phyloP scores from a whole-genome alignment of 1,140 invertebrate genomes.

The Diorhabda sublineata region DNA sequence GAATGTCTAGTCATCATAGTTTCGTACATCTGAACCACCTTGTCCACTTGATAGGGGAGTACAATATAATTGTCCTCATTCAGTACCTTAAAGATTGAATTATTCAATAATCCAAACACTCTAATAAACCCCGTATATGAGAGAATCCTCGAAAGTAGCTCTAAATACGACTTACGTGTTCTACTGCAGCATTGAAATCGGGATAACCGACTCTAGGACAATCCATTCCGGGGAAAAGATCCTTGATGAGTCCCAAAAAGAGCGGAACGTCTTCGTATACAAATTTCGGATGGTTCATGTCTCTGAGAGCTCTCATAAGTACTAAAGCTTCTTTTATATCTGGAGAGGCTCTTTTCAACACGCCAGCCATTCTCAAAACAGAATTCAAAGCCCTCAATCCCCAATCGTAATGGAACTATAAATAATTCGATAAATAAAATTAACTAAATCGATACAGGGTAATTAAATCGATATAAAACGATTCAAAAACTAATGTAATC shows the following conservation, averaged over 20 bases:
- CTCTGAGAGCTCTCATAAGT: constrained; percentile 81
- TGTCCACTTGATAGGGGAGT: constrained; percentile 69
- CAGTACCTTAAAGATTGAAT: constrained; percentile 50
- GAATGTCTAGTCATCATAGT: constrained; percentile 91
- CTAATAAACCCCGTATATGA: no score
- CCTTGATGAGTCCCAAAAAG: constrained; percentile 81
- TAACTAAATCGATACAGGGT: no score
- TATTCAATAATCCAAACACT: not conserved
- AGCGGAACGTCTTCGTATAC: constrained; percentile 85
- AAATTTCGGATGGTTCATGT: constrained; percentile 92
- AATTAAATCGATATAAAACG: no score
- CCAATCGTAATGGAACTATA: constrained; percentile 82
- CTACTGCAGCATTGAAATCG: constrained; percentile 76
- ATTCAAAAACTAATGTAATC: no score
- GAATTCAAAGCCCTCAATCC: constrained; percentile 84
- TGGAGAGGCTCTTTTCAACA: constrained; percentile 70
- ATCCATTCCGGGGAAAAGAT: constrained; percentile 84
- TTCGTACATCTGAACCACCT: constrained; percentile 81
- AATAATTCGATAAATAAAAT: not conserved
- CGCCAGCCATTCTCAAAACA: constrained; percentile 83
- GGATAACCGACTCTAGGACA: constrained; percentile 81
- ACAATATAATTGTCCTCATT: constrained; percentile 64
- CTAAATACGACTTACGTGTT: constrained; percentile 33
- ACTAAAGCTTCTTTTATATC: constrained; percentile 79
- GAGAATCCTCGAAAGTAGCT: no score